Evolutionary conservation across 2,888 invertebrate species (phyloP), one percentile per base, ranked within the genome.

Genomic region (Cheilosia grossa): DNA sequence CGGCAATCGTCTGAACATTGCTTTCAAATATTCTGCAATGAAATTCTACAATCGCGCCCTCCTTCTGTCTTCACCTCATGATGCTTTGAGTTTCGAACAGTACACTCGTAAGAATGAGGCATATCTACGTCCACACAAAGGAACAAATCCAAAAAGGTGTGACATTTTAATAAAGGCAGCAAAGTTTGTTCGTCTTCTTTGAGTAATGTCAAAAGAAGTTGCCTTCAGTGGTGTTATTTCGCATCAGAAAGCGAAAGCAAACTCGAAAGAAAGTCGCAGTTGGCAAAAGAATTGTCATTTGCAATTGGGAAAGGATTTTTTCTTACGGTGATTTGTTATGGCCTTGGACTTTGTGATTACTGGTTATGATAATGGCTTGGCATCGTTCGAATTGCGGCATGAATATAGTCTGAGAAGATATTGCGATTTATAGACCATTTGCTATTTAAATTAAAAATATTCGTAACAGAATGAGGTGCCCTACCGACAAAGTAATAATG

Each of bases 91-190:
- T 73, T 49, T 53, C 72, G 72, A 49, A 61, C 44, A 72, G 47
- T 51, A 72, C 27, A 7, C 24, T 56, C 58, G 44, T 37, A 61
- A 58, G 73, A 56, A 82, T 63, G 63, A 78, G 54, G 69, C 47
- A 51, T 56, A 61, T 51, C 27, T 27, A 27, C 6, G 27, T 27
- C 63, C 69, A 69, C 44, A 75, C 75, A 81, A 81, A 81, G 63
- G 69, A 27, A 67, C 61, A 80, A 54, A 80, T 47, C 61, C 24
- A 37, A 40, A 73, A 73, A 70, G 72, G 78, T 78, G 73, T 82
- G 82, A 82, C 82, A 79, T 82, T 82, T 82, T 82, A 79, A 79
- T 82, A 79, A 73, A 44, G 54, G 44, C 79, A 64, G 61, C 42
- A 33, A 78, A 54, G 56, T 73, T 82, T 78, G 47, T 58, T 67